A percentile compares a stretch with the other conserved stretches of the same genome.
Conservation (phyloP, 2,113 vertebrate genomes). For the Ammodytes marinus region DNA sequence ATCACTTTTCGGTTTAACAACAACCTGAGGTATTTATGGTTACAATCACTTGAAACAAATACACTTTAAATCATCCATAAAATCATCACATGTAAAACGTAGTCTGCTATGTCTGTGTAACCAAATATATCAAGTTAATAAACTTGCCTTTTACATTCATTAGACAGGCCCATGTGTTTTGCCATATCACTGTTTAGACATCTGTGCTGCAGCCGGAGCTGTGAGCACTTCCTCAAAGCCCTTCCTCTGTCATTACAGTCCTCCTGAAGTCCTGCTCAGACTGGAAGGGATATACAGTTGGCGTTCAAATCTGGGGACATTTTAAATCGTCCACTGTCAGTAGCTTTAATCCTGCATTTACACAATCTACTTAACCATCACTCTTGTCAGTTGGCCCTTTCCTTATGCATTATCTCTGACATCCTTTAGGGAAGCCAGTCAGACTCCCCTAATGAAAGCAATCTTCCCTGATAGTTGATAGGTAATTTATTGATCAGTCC, state of each 20-base stretch:
- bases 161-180: conserved; percentile 35
- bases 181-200: conserved; percentile 45
- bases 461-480: neutral
- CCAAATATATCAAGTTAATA: no score
- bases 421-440: neutral
- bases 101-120: no score
- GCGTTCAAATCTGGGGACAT: neutral
- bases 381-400: neutral
- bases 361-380: neutral
- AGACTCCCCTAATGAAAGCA: neutral
- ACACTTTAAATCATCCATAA: no score
- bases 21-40: no score
- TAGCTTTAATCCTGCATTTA: neutral
- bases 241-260: conserved; percentile 33
- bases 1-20: no score
- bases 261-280: conserved; percentile 21
- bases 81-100: no score
- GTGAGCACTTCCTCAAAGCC: conserved; percentile 39
- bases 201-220: conserved; percentile 69
- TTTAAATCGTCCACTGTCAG: neutral
- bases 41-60: no score
- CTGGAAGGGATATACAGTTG: conserved; percentile 8
- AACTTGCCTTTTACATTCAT: conserved; percentile 37
- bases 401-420: neutral
- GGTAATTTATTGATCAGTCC: neutral